A percentile compares a stretch with the other conserved stretches of the same genome.
phyloP scores from a whole-genome alignment of 2,888 invertebrate genomes.

The Hyalella azteca region DNA sequence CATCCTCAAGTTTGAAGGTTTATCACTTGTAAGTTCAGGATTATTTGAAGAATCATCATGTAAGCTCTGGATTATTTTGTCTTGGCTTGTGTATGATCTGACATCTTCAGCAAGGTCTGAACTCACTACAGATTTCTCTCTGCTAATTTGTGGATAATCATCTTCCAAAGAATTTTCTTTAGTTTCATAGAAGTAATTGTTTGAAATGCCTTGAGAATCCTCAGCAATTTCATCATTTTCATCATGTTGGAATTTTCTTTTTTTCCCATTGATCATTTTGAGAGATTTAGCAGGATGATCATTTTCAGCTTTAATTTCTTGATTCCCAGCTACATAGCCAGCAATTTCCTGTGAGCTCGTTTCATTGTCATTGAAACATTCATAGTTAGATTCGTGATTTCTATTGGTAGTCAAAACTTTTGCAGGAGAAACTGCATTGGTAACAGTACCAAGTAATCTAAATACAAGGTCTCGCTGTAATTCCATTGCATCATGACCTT shows the following conservation, averaged over 20 bases:
- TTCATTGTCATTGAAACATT: neutral
- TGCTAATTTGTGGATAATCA: neutral
- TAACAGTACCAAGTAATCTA: neutral
- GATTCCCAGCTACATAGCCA: neutral
- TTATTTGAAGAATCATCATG: neutral
- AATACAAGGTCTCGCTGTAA: slow-evolving; percentile 17
- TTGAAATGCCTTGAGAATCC: neutral
- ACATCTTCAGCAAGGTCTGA: neutral
- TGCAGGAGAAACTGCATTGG: neutral
- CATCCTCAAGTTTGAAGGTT: neutral
- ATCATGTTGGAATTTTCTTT: neutral
- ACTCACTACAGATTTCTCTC: neutral
- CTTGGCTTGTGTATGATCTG: neutral
- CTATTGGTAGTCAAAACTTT: neutral
- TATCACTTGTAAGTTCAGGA: neutral
- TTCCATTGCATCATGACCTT: slow-evolving; percentile 25
- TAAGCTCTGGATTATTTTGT: neutral
- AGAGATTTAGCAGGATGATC: neutral
- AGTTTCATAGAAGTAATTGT: neutral
- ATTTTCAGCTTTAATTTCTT: neutral
- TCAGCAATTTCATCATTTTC: neutral
- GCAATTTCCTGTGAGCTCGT: neutral
- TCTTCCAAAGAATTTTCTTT: neutral
- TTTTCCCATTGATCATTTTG: neutral
- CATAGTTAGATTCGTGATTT: too few relatives aligned